Percentiles rank a stretch among this genome's conserved stretches.
Conservation (phyloP, 2,797 vertebrate species). For the Myotis vivesi region DNA sequence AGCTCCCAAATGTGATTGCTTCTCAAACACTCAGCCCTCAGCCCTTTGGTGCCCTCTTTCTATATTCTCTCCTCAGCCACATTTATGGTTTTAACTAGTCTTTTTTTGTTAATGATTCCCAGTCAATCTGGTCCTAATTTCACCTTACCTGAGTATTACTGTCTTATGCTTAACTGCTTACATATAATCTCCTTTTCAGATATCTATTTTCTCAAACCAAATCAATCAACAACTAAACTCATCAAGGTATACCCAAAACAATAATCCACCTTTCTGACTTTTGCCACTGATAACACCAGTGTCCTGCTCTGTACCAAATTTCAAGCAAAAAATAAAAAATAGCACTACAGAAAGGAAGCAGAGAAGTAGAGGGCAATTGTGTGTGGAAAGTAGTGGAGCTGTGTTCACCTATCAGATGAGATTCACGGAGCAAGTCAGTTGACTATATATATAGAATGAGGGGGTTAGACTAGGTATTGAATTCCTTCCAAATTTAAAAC, state of each 20-base stretch:
- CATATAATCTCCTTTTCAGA: background rate
- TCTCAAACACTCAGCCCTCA: background rate
- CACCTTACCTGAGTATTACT: background rate
- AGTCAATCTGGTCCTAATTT: background rate
- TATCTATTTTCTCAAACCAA: background rate
- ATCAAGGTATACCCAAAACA: background rate
- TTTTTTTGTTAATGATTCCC: background rate
- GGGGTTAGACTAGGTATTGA: background rate
- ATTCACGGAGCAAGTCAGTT: background rate
- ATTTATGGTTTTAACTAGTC: background rate
- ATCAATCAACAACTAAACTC: background rate
- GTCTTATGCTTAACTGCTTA: background rate
- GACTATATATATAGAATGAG: background rate
- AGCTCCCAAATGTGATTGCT: background rate
- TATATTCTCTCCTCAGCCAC: background rate
- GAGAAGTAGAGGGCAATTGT: background rate
- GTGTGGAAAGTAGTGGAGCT: background rate
- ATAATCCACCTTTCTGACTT: background rate
- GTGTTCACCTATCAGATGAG: background rate
- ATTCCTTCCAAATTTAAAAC: background rate
- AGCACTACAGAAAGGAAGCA: background rate
- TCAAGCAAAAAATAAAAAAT: background rate
- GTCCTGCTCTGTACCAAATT: background rate
- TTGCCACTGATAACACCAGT: background rate
- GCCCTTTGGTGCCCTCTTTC: background rate